phyloP scores from a whole-genome alignment of 2,113 vertebrate genomes.

The Chrysochloris asiatica region DNA sequence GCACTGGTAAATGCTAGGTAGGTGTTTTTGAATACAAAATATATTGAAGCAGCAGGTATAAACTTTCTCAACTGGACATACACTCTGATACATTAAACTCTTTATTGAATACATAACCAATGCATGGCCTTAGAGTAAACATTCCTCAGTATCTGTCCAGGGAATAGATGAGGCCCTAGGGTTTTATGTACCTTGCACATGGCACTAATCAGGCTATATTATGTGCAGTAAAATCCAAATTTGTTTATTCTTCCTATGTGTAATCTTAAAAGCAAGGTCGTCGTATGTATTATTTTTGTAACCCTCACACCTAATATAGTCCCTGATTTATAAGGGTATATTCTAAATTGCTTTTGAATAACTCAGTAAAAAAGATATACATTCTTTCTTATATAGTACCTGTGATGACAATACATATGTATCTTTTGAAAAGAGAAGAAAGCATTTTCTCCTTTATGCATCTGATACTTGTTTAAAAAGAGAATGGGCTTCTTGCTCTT shows the following conservation, averaged over 20 bases:
- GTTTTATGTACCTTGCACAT: background rate
- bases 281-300: background rate
- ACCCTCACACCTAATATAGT: background rate
- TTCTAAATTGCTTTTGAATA: background rate
- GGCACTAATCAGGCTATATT: background rate
- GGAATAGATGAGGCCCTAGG: background rate
- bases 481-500: background rate
- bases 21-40: constrained; percentile 9
- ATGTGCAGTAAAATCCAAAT: background rate
- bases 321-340: constrained; percentile 1
- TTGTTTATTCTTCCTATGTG: background rate
- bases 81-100: background rate
- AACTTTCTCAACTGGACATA: background rate
- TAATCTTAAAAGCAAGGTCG: constrained; percentile 27
- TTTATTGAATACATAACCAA: background rate
- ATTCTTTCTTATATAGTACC: constrained; percentile 16
- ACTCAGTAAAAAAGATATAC: constrained; percentile 11
- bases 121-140: background rate
- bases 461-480: background rate
- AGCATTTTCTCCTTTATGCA: background rate
- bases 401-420: background rate
- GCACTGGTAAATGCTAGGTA: background rate
- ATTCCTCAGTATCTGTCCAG: background rate
- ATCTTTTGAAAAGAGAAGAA: constrained; percentile 24
- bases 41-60: background rate